Base-by-base conservation (phyloP, 1,140 invertebrate species). In the Cryptotermes secundus region DNA sequence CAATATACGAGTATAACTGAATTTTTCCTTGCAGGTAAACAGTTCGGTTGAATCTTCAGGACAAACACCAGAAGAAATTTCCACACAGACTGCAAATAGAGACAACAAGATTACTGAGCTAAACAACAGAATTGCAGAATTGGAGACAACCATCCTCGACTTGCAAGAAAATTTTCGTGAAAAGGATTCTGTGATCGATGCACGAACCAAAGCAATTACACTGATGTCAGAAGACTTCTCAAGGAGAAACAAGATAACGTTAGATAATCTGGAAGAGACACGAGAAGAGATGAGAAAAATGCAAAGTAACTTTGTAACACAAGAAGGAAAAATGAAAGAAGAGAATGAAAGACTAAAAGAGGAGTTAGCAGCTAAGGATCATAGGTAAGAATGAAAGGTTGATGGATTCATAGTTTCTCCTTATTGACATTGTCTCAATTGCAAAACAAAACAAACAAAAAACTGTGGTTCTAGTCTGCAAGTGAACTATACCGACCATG, bases 131-230 rank as follows among this genome's bases (percentile, higher is more conserved):
- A 31, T 94, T 84, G 89, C 91, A 85, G 92, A 93, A 88, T 88
- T 95, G 86, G 94, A 96, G 88, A 92, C 91, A 19, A 92, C 90
- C 85, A 91, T 95, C 81, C 87, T 95, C 53, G 94, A 95, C 89
- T 90, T 95, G 83, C 93, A 94, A 90, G 96, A 97, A 89, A 95
- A 94, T 89, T 91, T 96, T 34, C 94, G 94, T 87, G 96, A 97
- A 88, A 97, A 97, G 89, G 95, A 97, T 88, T 94, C 94, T 87
- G 95, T 97, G 79, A 96, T 97, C 87, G 93, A 95, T 89, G 94
- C 96, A 22, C 93, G 96, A 89, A 96, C 95, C 86, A 93, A 94
- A 90, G 96, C 96, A 34, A 93, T 95, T 53, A 93, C 94, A n/a
- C 89, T 96, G 83, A 94, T 96, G 92, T 94, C 94, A 12, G 95